Conservation (phyloP, 2,113 vertebrate genomes). For the Platanista minor region DNA sequence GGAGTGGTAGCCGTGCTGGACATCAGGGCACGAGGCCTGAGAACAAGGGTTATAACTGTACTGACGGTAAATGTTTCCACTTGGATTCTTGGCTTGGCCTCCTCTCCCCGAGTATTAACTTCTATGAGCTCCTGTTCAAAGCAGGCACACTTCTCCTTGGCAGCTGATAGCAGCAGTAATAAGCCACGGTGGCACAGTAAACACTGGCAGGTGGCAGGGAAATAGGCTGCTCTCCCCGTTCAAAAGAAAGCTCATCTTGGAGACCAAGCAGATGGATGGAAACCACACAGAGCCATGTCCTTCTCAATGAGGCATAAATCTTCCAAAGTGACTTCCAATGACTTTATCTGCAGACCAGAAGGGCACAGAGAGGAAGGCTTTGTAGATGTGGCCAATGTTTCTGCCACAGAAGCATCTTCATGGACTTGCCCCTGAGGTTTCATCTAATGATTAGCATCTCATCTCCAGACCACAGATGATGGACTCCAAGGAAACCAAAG, state of each 20-base stretch:
- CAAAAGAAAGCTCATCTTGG: constrained; percentile 13
- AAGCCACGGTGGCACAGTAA: not conserved
- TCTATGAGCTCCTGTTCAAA: constrained; percentile 19
- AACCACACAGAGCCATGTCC: not conserved
- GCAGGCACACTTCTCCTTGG: constrained; percentile 8
- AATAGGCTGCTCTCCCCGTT: not conserved
- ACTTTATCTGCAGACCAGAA: not conserved
- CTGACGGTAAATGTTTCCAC: constrained; percentile 2
- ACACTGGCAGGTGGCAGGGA: constrained; percentile 37
- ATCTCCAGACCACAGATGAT: not conserved
- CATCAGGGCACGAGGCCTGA: not conserved
- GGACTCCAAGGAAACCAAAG: not conserved
- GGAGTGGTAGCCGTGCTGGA: not conserved
- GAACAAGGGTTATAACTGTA: not conserved
- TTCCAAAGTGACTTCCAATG: not conserved
- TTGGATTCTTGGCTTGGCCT: constrained; percentile 8
- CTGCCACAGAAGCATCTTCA: not conserved
- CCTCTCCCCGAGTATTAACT: constrained; percentile 38
- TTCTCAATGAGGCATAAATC: not conserved
- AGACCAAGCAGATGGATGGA: not conserved
- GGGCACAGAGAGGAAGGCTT: not conserved
- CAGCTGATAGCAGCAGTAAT: constrained; percentile 24
- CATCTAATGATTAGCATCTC: not conserved
- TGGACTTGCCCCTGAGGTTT: not conserved
- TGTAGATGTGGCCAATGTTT: not conserved